Evolutionary conservation across 2,888 invertebrate genomes (phyloP), one percentile per base, ranked within the genome.

Genomic region (Dryadula phaetusa): DNA sequence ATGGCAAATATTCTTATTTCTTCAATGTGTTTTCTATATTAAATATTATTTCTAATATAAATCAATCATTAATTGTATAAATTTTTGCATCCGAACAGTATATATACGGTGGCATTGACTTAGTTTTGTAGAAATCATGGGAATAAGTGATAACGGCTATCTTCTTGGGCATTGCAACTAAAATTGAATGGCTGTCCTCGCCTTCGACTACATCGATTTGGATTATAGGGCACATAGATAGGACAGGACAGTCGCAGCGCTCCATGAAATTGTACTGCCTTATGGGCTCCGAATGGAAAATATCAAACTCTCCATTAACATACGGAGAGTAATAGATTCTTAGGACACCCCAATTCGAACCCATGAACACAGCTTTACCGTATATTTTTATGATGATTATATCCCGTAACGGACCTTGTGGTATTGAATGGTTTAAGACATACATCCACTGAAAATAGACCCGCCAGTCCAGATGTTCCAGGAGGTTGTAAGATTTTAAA

Each of bases 91-190:
- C 56, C 1, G 56, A 46, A 16, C 22, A n/a, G 46, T 46, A 32
- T 37, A 8, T 34, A 10, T 64, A 64, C n/a, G 58, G 60, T 16
- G 42, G 18, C 25, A 44, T 8, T n/a, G 53, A 22, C n/a, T 60
- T 44, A 28, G 22, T 46, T 46, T 60, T 46, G 18, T 60, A 44
- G 20, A 62, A 62, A 0, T 82, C 81, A 65, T 91, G 87, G 0
- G 62, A 75, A 32, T 84, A 90, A n/a, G 81, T 81, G 0, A 92
- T 52, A 0, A 87, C 75, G 0, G 83, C 86, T 10, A 92, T 80
- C 72, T 90, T 89, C 62, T 87, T 86, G 0, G 88, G 89, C 90
- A 90, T 89, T 0, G 82, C 90, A 0, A 89, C 84, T 1, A 89
- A 68, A 0, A 92, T 80, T 0, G 74, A 83, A 62, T 92, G 92